Evolutionary conservation across 2,888 invertebrate genomes (phyloP).

Genomic region (Amphipyra berbera): DNA sequence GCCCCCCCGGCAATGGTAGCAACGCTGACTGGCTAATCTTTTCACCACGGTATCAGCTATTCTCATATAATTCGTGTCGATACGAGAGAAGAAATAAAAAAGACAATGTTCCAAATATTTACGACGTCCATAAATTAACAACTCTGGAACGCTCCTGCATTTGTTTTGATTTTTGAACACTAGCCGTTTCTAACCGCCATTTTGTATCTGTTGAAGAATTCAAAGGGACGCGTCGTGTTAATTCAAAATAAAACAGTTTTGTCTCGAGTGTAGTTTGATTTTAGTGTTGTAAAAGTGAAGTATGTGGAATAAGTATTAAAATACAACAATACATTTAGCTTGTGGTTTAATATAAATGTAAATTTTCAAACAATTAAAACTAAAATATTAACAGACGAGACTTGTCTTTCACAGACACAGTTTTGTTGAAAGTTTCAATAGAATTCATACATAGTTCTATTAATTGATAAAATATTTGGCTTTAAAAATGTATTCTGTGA

Average conservation of each 20-base stretch:
- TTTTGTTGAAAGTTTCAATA: too few relatives aligned
- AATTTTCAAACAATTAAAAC: too few relatives aligned
- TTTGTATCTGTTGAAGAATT: constrained; percentile 19
- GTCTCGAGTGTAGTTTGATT: background rate
- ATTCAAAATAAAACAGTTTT: constrained; percentile 2
- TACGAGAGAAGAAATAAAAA: too few relatives aligned
- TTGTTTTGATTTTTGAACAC: constrained; percentile 45
- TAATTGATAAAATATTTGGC: background rate
- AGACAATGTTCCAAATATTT: constrained; percentile 2
- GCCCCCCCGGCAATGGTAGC: too few relatives aligned
- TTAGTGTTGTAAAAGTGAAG: constrained; percentile 4
- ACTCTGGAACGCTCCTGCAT: constrained; percentile 11
- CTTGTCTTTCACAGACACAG: too few relatives aligned
- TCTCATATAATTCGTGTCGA: too few relatives aligned
- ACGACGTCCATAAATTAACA: background rate
- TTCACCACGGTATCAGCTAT: too few relatives aligned
- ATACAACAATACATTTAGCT: background rate
- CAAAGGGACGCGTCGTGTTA: constrained; percentile 5
- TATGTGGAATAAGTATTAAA: background rate
- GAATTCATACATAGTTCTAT: too few relatives aligned
- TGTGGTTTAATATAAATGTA: too few relatives aligned
- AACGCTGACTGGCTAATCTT: too few relatives aligned
- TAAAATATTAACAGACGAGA: too few relatives aligned
- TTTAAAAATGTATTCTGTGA: constrained; percentile 62
- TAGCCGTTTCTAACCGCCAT: constrained; percentile 41